These are phyloP conservation scores for Rhipidura dahli DNA, from an alignment of 2,113 vertebrate genomes.

Conservation along the genomic window DNA sequence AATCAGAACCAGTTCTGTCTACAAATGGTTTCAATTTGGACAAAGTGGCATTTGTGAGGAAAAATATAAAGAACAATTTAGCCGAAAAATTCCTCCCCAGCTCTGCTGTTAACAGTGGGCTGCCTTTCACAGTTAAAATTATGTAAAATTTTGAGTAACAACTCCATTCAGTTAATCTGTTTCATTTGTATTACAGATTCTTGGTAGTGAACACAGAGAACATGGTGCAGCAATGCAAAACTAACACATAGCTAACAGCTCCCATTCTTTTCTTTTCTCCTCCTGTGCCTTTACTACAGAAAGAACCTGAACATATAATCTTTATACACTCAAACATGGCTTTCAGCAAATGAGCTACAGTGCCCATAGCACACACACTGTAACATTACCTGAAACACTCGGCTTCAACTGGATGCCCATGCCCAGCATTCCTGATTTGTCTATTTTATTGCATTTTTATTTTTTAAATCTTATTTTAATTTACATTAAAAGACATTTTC, in stretches of 20 bases:
- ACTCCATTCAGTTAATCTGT: conserved; percentile 6
- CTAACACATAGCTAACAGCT: not conserved
- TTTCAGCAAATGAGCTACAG: not conserved
- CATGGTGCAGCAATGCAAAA: not conserved
- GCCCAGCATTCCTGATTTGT: not conserved
- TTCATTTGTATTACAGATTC: conserved; percentile 13
- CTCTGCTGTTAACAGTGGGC: not conserved
- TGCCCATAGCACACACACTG: not conserved
- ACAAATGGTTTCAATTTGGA: conserved; percentile 24
- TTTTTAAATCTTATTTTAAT: not conserved
- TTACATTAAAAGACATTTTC: not conserved
- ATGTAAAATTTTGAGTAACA: conserved; percentile 16
- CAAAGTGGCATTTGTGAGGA: not conserved
- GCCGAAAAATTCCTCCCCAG: not conserved
- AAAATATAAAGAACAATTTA: not conserved
- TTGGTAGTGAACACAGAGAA: not conserved
- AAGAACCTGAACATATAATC: not conserved
- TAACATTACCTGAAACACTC: not conserved
- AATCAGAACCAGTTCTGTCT: conserved; percentile 16
- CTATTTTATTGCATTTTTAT: not conserved
- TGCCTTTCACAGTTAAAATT: not conserved
- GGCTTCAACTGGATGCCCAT: not conserved
- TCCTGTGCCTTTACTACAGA: not conserved
- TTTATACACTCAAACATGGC: not conserved
- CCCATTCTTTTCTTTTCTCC: not conserved